Conservation (phyloP, 2,113 vertebrate species). For the Ochotona curzoniae region DNA sequence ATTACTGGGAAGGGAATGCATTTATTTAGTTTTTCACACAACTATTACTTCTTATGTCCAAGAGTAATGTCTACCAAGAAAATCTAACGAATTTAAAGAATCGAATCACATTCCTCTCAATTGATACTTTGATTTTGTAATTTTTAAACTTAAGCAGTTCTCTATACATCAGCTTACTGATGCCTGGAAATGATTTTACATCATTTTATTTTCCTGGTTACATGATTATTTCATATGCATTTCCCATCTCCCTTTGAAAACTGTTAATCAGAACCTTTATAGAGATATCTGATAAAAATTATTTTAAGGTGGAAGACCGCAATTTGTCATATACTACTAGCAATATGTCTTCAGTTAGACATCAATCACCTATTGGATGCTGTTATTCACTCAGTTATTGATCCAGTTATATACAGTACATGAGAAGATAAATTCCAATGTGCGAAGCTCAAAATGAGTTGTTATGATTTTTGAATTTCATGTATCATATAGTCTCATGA, state of each 20-base stretch:
- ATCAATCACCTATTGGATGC: slow-evolving; percentile 25
- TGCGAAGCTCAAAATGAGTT: slow-evolving; percentile 34
- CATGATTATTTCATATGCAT: slow-evolving; percentile 6
- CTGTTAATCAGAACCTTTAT: neutral
- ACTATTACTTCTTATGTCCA: neutral
- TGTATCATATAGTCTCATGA: neutral
- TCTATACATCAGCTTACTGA: neutral
- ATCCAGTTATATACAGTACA: slow-evolving; percentile 22
- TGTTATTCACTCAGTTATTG: slow-evolving; percentile 58
- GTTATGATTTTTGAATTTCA: slow-evolving; percentile 42
- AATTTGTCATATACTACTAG: neutral
- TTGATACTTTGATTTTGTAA: slow-evolving; percentile 44
- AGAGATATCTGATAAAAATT: slow-evolving; percentile 59
- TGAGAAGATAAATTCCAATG: slow-evolving; percentile 32
- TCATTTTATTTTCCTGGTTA: neutral
- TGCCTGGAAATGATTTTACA: neutral
- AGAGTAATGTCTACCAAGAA: slow-evolving; percentile 43
- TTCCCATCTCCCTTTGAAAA: slow-evolving; percentile 1
- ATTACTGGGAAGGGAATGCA: neutral
- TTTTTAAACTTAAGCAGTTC: slow-evolving; percentile 14
- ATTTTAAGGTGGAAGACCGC: slow-evolving; percentile 38
- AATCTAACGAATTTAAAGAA: slow-evolving; percentile 36
- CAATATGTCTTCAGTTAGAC: slow-evolving; percentile 48
- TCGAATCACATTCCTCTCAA: slow-evolving; percentile 19
- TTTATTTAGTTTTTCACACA: slow-evolving; percentile 23